phyloP scores from a whole-genome alignment of 2,113 vertebrate species.

The Trogon melanurus region DNA sequence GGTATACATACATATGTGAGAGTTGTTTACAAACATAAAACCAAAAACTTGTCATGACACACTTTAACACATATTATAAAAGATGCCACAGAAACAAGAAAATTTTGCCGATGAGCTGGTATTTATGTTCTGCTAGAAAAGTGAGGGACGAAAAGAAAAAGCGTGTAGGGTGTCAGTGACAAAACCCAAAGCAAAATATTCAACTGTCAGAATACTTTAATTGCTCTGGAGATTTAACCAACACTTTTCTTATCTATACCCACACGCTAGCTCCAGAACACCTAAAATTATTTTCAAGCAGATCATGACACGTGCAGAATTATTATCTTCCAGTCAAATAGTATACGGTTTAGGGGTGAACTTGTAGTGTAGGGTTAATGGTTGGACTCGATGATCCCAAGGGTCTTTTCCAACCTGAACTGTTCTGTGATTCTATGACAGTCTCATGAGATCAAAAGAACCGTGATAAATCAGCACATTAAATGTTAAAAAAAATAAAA shows the following conservation, averaged over 20 bases:
- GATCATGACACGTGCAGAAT: background rate
- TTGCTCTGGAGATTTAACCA: background rate
- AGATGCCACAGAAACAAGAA: background rate
- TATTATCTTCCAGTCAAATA: no score
- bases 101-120: background rate
- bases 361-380: no score
- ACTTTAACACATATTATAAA: background rate
- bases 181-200: background rate
- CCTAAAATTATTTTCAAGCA: background rate
- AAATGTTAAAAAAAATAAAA: background rate
- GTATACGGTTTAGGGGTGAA: no score
- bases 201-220: background rate
- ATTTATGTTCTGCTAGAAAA: background rate
- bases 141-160: accelerated
- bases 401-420: no score
- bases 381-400: no score
- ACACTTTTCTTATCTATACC: background rate
- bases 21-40: background rate
- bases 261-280: background rate
- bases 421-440: background rate
- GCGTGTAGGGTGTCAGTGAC: accelerated
- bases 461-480: background rate
- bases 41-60: background rate
- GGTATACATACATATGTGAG: accelerated
- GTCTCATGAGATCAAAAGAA: background rate